These are phyloP conservation scores for Disparrhopalites patrizii DNA, from an alignment of 2,888 invertebrate genomes.

Conservation along the genomic window DNA sequence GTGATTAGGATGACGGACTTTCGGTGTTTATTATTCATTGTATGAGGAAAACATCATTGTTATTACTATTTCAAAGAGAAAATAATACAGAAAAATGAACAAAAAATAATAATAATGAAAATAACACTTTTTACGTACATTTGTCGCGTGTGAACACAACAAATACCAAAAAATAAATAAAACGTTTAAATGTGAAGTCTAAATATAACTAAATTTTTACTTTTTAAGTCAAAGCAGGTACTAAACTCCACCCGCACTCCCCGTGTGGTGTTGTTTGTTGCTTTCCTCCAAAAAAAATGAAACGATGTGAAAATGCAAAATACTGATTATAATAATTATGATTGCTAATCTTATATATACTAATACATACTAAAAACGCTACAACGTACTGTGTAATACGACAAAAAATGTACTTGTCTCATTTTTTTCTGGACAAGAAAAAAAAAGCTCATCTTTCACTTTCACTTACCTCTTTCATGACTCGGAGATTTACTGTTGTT, in stretches of 20 bases:
- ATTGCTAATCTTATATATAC: no score
- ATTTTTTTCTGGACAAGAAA: neutral
- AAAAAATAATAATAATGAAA: neutral
- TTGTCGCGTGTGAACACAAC: neutral
- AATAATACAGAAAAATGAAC: neutral
- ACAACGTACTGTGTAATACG: neutral
- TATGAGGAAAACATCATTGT: neutral
- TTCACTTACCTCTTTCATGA: neutral
- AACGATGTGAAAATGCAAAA: no score
- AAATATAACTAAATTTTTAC: no score
- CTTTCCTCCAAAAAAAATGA: no score
- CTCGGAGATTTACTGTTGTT: neutral
- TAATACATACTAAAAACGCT: no score
- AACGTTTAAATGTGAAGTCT: neutral
- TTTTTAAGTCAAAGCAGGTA: no score
- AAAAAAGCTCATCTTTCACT: neutral
- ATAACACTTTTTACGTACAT: neutral
- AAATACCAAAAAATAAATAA: neutral
- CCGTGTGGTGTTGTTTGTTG: no score
- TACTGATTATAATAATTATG: no score
- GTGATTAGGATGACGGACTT: constrained; percentile 38
- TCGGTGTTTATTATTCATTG: neutral
- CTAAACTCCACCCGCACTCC: no score
- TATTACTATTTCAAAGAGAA: neutral
- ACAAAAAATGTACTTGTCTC: neutral